phyloP scores from a whole-genome alignment of 2,888 invertebrate genomes.

The Vesta saturnalis region DNA sequence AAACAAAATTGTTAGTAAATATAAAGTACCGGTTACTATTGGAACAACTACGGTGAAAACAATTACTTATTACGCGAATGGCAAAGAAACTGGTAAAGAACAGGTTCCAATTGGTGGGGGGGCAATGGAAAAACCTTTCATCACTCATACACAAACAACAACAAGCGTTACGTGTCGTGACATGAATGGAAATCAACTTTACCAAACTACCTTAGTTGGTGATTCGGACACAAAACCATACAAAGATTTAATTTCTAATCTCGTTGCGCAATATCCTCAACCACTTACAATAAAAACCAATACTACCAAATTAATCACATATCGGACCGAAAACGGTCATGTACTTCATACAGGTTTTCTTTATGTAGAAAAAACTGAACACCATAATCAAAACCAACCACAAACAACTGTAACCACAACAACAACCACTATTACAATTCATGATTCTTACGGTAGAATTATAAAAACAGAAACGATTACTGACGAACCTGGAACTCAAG shows the following conservation, averaged over 20 bases:
- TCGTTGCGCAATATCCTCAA: background rate
- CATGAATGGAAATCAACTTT: background rate
- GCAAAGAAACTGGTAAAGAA: background rate
- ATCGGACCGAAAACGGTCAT: background rate
- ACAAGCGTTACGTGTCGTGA: conserved; percentile 2
- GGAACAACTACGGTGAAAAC: conserved; percentile 4
- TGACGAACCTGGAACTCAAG: conserved; percentile 10
- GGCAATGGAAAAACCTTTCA: background rate
- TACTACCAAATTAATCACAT: conserved; percentile 6
- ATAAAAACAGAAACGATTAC: conserved; percentile 14
- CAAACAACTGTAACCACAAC: conserved; percentile 4
- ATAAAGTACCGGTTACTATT: conserved; percentile 4
- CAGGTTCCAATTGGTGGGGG: background rate
- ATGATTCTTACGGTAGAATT: background rate
- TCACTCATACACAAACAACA: background rate
- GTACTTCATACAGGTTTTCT: conserved; percentile 3
- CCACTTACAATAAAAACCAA: conserved; percentile 2
- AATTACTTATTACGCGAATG: conserved; percentile 16
- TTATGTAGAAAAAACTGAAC: background rate
- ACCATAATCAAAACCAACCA: conserved; percentile 4
- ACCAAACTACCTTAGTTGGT: conserved; percentile 1
- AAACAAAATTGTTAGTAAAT: conserved; percentile 12
- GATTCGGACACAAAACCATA: background rate
- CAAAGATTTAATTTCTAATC: background rate
- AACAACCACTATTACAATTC: conserved; percentile 9